These are phyloP conservation scores for Corythoichthys intestinalis DNA, from an alignment of 2,113 vertebrate species.

Conservation along the genomic window DNA sequence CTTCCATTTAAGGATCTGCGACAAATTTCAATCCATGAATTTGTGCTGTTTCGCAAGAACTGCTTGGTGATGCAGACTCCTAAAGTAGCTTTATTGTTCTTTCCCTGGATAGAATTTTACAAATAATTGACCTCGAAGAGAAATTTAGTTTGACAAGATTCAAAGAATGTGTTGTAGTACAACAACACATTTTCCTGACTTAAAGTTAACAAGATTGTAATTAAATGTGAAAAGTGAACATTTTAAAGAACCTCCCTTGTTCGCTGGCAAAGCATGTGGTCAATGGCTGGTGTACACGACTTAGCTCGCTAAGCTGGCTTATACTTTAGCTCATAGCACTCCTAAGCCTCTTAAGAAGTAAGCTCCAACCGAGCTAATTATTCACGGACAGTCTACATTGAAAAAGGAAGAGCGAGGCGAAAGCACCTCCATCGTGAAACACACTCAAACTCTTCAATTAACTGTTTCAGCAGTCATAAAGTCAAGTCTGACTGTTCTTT, in stretches of 20 bases:
- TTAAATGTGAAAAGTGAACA: constrained; percentile 24
- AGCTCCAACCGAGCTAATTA: constrained; percentile 69
- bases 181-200: constrained; percentile 8
- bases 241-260: constrained; percentile 26
- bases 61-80: no score
- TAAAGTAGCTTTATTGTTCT: not conserved
- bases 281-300: constrained; percentile 60
- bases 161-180: no score
- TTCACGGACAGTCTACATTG: constrained; percentile 52
- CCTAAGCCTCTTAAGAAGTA: constrained; percentile 68
- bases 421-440: constrained; percentile 26
- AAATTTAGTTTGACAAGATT: not conserved
- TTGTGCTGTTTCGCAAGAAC: no score
- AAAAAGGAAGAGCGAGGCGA: constrained; percentile 31
- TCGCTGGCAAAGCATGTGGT: constrained; percentile 47
- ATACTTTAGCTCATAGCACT: constrained; percentile 64
- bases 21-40: no score
- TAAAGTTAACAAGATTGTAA: constrained; percentile 12
- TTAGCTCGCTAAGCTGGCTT: constrained; percentile 65
- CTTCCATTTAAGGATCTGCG: no score
- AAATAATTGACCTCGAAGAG: not conserved
- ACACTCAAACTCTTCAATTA: constrained; percentile 37
- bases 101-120: not conserved
- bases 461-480: constrained; percentile 5
- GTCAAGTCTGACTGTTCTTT: constrained; percentile 3